Percentiles rank a stretch among this genome's conserved stretches.
Conservation (phyloP, 2,888 invertebrate species). For the Ectemnius continuus region DNA sequence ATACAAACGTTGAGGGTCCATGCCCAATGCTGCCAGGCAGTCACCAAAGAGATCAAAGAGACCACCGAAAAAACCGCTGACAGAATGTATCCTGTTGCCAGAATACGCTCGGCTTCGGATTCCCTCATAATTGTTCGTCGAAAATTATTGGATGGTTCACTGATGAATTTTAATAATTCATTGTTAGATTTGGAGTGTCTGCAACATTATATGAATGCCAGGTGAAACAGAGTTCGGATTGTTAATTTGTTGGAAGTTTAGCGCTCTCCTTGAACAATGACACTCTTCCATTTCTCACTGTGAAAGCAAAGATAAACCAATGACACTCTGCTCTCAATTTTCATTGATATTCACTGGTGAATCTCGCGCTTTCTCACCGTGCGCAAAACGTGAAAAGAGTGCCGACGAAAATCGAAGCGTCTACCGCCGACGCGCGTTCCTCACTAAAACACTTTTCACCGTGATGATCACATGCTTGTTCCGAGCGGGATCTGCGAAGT, state of each 20-base stretch:
- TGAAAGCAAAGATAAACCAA: not conserved
- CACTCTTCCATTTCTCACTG: not conserved
- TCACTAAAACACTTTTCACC: not conserved
- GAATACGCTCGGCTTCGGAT: slow-evolving; percentile 60
- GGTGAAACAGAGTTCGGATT: too few relatives aligned
- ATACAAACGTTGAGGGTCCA: slow-evolving; percentile 73
- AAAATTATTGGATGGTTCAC: too few relatives aligned
- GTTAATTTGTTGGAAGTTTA: too few relatives aligned
- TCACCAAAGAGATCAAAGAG: slow-evolving; percentile 65
- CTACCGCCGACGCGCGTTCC: not conserved
- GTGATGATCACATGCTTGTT: not conserved
- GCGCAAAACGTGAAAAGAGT: not conserved
- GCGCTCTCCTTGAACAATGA: too few relatives aligned
- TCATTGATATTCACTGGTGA: too few relatives aligned
- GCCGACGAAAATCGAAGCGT: not conserved
- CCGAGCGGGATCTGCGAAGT: not conserved
- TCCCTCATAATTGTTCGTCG: slow-evolving; percentile 59
- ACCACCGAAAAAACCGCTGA: slow-evolving; percentile 62
- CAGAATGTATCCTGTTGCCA: slow-evolving; percentile 63
- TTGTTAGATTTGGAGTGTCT: too few relatives aligned
- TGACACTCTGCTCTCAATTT: not conserved
- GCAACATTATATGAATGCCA: too few relatives aligned
- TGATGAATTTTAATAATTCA: too few relatives aligned
- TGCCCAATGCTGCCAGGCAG: slow-evolving; percentile 76
- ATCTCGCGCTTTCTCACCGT: too few relatives aligned